Conservation (phyloP, 2,797 vertebrate genomes). For the Mastacembelus armatus region DNA sequence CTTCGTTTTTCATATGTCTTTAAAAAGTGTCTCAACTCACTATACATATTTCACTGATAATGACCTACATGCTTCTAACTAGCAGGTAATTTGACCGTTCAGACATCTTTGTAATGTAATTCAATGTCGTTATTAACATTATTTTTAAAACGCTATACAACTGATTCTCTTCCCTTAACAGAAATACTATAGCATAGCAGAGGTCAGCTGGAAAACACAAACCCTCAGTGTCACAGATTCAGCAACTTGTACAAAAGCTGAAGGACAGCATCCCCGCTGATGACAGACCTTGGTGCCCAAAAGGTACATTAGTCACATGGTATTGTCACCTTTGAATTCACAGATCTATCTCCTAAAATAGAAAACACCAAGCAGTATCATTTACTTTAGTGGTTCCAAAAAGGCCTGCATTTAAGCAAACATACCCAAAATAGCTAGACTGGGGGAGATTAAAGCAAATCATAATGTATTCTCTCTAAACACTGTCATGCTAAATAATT, state of each 20-base stretch:
- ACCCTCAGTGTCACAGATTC: constrained; percentile 18
- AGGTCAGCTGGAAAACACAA: constrained; percentile 5
- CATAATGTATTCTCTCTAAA: too few species aligned
- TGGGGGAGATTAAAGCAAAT: neutral
- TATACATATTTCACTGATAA: too few species aligned
- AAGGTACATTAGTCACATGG: constrained; percentile 43
- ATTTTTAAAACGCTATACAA: neutral
- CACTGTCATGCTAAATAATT: too few species aligned
- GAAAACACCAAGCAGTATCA: neutral
- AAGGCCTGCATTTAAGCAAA: neutral
- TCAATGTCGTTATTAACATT: neutral
- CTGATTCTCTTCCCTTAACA: neutral
- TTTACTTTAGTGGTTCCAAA: neutral
- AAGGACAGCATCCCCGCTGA: constrained; percentile 53
- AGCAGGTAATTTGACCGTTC: too few species aligned
- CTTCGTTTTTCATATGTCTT: too few species aligned
- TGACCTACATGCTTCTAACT: too few species aligned
- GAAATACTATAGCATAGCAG: constrained; percentile 10
- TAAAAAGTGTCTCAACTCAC: too few species aligned
- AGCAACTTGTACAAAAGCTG: constrained; percentile 38
- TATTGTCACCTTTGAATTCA: constrained; percentile 6
- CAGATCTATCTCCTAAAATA: constrained; percentile 23
- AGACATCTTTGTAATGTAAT: neutral
- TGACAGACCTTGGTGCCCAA: constrained; percentile 28
- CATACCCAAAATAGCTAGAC: too few species aligned